Conservation (phyloP, 2,888 invertebrate genomes). For the Anoncus sp. region DNA sequence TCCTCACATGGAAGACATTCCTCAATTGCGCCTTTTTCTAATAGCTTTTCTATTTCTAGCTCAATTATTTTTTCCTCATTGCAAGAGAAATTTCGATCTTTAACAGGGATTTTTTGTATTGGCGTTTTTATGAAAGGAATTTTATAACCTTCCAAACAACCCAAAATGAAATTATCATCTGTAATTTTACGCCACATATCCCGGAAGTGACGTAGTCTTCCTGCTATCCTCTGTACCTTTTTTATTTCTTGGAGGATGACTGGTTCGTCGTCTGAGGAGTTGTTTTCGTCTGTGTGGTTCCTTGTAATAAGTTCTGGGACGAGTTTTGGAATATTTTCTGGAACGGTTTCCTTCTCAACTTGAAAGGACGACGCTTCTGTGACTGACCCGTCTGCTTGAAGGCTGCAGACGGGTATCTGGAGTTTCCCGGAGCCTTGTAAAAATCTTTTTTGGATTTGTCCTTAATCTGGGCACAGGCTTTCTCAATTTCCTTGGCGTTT, state of each 20-base stretch:
- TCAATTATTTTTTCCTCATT: constrained; percentile 23
- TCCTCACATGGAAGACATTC: constrained; percentile 20
- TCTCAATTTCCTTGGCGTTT: constrained; percentile 62
- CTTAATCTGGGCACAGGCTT: constrained; percentile 50
- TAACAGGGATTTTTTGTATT: not conserved
- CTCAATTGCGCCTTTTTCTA: constrained; percentile 41
- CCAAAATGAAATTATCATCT: constrained; percentile 32
- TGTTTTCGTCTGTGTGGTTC: constrained; percentile 9
- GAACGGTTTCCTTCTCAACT: not conserved
- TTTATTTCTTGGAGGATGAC: constrained; percentile 39
- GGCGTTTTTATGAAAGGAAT: constrained; percentile 46
- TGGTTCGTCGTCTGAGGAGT: constrained; percentile 37
- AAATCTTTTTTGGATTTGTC: constrained; percentile 42
- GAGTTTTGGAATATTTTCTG: constrained; percentile 4
- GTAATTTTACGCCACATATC: constrained; percentile 45
- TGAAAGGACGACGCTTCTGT: constrained; percentile 21
- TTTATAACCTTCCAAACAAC: constrained; percentile 44
- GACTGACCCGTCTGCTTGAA: constrained; percentile 51
- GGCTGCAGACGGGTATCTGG: constrained; percentile 48
- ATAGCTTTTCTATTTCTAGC: constrained; percentile 38
- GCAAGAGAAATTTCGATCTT: constrained; percentile 28
- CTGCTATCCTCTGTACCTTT: constrained; percentile 39
- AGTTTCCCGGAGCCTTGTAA: constrained; percentile 54
- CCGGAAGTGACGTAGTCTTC: constrained; percentile 25
- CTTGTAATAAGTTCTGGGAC: constrained; percentile 6